Base-by-base conservation (phyloP, 2,888 invertebrate species). In the Mylabris sibirica region DNA sequence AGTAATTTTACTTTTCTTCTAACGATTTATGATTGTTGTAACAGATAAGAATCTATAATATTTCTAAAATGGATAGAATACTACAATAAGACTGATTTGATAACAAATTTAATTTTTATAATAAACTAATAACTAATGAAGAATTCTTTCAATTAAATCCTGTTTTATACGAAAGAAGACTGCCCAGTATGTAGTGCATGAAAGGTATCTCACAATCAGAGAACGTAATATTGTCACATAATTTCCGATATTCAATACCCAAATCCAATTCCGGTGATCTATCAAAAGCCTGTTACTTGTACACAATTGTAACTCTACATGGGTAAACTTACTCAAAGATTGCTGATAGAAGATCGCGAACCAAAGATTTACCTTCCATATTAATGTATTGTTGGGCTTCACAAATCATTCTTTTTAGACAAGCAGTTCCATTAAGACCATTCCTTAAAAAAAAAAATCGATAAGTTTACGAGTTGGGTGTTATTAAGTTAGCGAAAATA, bases 371-470 rank as follows among this genome's bases (percentile, higher is more conserved):
- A 38, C 91, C 91, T 11, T 87, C 87, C 0, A 88, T 86, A 24
- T 88, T 87, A 64, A 91, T 82, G 76, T 88, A 84, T 70, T 84
- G 84, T 67, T 86, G 87, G 5, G 90, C 88, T 78, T 93, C 93
- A 78, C 93, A 93, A 69, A 93, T 88, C 69, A 90, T 89, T 75
- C 90, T 87, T 77, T 91, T 86, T 63, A 92, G 83, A 80, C 93
- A 93, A 20, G 86, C 84, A 35, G 86, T 86, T 0, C 91, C 91
- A 73, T 91, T 88, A n/a, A 90, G 80, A 60, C 89, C 89, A 77
- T 87, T 86, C 63, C 91, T 91, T 73, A 65, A 63, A 61, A 87
- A 88, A 22, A 17, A 22, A 60, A 60, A 14, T 11, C 12, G 11
- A 2, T 11, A 8, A 22, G 60, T 60, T 60, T 12, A 60, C 38